phyloP scores from a whole-genome alignment of 2,797 vertebrate species.

The Alectoris magna region DNA sequence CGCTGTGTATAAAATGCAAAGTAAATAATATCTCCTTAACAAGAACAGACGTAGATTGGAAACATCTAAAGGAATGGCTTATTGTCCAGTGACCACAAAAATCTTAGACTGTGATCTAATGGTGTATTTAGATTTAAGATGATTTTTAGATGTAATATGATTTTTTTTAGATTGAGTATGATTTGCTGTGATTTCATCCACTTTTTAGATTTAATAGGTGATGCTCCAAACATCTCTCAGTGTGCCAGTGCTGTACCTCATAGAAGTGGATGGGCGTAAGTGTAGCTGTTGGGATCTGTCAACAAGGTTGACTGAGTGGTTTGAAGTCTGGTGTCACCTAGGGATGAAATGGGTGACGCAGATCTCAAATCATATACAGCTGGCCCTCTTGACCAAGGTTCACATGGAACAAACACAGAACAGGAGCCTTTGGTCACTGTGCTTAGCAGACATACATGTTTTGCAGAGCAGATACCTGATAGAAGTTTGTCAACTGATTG shows the following conservation, averaged over 20 bases:
- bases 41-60: background rate
- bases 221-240: background rate
- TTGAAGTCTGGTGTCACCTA: background rate
- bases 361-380: background rate
- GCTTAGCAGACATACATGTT: background rate
- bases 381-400: background rate
- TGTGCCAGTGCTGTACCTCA: background rate
- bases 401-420: background rate
- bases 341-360: rapidly evolving
- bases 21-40: background rate
- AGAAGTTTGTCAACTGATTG: background rate
- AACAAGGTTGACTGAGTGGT: background rate
- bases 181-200: background rate
- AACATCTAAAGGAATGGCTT: background rate
- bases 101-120: background rate
- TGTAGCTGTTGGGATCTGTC: background rate
- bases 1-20: background rate
- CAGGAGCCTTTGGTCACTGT: background rate
- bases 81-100: background rate
- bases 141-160: background rate
- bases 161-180: background rate
- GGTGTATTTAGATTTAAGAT: background rate
- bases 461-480: background rate
- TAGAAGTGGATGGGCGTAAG: background rate
- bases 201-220: no score